phyloP scores from a whole-genome alignment of 2,888 invertebrate species.

The Orgyia antiqua region DNA sequence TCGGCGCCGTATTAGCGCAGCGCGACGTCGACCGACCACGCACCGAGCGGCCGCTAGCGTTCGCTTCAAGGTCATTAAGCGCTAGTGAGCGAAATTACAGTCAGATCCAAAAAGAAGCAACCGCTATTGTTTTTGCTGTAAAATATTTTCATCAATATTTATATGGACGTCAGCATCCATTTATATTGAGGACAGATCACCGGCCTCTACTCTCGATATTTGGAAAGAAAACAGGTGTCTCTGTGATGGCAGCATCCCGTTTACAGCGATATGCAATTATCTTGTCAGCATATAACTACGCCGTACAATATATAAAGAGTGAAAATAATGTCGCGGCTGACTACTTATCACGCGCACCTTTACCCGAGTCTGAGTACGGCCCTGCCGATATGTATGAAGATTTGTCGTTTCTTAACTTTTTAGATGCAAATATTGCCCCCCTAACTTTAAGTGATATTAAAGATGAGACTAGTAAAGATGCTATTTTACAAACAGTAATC shows the following conservation, averaged over 20 bases:
- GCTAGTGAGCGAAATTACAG: constrained; percentile 1
- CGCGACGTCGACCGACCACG: neutral
- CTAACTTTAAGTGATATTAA: too few relatives aligned
- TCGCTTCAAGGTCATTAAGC: constrained; percentile 1
- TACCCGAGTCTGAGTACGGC: neutral
- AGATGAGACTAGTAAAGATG: too few relatives aligned
- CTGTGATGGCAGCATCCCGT: too few relatives aligned
- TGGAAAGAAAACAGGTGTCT: neutral
- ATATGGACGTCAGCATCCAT: neutral
- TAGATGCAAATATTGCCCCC: too few relatives aligned
- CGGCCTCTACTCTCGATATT: neutral
- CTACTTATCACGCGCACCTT: constrained; percentile 5
- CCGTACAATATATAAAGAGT: neutral
- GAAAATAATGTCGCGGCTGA: constrained; percentile 2
- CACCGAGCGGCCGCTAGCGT: constrained; percentile 6
- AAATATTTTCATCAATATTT: constrained; percentile 1
- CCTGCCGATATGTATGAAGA: too few relatives aligned
- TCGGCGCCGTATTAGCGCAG: constrained; percentile 11
- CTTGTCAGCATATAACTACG: neutral
- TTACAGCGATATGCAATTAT: constrained; percentile 1
- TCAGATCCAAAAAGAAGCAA: constrained; percentile 2
- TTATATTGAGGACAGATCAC: constrained; percentile 1
- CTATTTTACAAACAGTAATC: too few relatives aligned
- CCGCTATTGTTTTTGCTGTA: neutral
- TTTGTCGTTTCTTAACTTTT: too few relatives aligned